phyloP scores from a whole-genome alignment of 2,888 invertebrate species.

The Scaptomyza parva region DNA sequence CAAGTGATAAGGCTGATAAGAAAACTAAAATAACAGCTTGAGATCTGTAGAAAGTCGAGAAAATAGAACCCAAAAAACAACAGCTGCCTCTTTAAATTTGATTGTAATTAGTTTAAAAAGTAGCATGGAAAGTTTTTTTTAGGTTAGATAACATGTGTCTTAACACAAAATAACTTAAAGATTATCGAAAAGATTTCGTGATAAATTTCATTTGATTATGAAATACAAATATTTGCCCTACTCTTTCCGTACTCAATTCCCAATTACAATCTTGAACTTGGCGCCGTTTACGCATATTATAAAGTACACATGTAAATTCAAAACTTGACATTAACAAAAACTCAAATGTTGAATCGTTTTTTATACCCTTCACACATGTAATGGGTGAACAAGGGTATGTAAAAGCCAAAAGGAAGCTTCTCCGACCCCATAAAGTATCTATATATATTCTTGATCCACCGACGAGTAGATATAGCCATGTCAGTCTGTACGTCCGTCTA shows the following conservation, averaged over 20 bases:
- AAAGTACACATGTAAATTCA: slow-evolving; percentile 34
- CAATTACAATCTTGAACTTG: slow-evolving; percentile 1
- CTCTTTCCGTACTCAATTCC: not conserved
- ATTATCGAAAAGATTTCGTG: not conserved
- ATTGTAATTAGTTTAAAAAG: slow-evolving; percentile 50
- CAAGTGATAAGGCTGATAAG: slow-evolving; percentile 57
- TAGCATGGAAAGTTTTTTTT: slow-evolving; percentile 38
- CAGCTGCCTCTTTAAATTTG: slow-evolving; percentile 52
- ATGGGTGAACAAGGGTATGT: no score
- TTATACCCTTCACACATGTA: no score
- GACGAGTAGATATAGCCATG: no score
- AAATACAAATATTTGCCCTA: no score
- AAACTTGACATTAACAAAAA: slow-evolving; percentile 53
- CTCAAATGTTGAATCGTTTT: slow-evolving; percentile 2
- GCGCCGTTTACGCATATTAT: slow-evolving; percentile 50
- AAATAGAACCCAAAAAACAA: slow-evolving; percentile 5
- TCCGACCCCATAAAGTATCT: no score
- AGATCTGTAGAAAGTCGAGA: slow-evolving; percentile 6
- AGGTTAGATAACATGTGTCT: slow-evolving; percentile 17
- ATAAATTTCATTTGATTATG: no score
- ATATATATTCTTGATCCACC: no score
- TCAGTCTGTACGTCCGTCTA: no score
- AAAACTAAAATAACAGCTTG: slow-evolving; percentile 36
- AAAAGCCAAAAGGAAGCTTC: no score
- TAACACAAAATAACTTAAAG: not conserved